These are phyloP conservation scores for Sesia apiformis DNA, from an alignment of 2,888 invertebrate species.

Conservation along the genomic window DNA sequence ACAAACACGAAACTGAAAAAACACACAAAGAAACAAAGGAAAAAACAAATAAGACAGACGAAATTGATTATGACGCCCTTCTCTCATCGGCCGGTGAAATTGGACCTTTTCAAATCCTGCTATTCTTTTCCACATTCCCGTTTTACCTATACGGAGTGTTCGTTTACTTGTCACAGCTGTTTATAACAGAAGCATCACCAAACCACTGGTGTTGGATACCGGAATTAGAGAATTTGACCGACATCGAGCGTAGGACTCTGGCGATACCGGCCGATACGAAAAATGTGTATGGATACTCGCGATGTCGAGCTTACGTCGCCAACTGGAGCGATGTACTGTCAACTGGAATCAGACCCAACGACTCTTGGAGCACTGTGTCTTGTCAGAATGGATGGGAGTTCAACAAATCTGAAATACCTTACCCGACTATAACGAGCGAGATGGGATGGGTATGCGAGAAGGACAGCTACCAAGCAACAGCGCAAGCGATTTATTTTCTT, in stretches of 20 bases:
- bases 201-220: slow-evolving; percentile 34
- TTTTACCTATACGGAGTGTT: slow-evolving; percentile 6
- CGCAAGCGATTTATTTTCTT: slow-evolving; percentile 8
- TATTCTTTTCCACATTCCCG: slow-evolving; percentile 5
- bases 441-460: slow-evolving; percentile 10
- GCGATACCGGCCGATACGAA: slow-evolving; percentile 6
- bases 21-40: background rate
- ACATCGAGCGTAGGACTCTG: slow-evolving; percentile 3
- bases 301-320: slow-evolving; percentile 5
- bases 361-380: background rate
- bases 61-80: slow-evolving; percentile 7
- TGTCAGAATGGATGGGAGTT: slow-evolving; percentile 11
- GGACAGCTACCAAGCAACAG: slow-evolving; percentile 7
- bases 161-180: slow-evolving; percentile 7
- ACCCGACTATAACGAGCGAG: slow-evolving; percentile 8
- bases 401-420: slow-evolving; percentile 7
- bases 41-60: background rate
- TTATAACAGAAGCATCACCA: slow-evolving; percentile 72
- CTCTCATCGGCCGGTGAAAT: slow-evolving; percentile 6
- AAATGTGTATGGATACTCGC: slow-evolving; percentile 2
- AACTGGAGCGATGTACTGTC: slow-evolving; percentile 8
- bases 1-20: background rate
- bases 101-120: slow-evolving; percentile 6
- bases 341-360: background rate
- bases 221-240: slow-evolving; percentile 9